Conservation (phyloP, 2,113 vertebrate genomes). For the Marcusenius ussheri region DNA sequence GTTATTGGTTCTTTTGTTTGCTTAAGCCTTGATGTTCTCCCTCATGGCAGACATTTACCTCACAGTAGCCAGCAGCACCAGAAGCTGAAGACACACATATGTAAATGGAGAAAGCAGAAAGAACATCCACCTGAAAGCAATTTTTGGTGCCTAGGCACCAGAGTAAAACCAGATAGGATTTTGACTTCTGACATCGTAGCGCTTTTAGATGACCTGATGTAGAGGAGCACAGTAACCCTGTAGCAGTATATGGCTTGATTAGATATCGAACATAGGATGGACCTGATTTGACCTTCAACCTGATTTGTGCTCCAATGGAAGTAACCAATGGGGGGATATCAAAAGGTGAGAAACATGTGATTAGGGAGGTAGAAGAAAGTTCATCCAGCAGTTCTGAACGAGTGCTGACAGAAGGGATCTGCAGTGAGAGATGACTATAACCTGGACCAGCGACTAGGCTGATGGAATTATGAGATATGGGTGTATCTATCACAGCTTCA, state of each 20-base stretch:
- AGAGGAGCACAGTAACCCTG: background rate
- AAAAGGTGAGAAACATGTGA: background rate
- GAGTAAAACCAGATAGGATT: background rate
- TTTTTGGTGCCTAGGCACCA: background rate
- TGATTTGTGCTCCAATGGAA: background rate
- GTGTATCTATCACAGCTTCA: background rate
- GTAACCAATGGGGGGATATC: background rate
- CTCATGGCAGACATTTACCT: background rate
- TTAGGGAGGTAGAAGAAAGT: background rate
- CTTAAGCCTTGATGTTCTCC: background rate
- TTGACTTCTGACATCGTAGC: background rate
- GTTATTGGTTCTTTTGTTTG: background rate
- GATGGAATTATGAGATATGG: background rate
- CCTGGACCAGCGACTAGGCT: background rate
- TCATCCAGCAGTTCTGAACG: background rate
- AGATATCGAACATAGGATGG: background rate
- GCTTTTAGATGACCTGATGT: background rate
- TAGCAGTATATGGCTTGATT: background rate
- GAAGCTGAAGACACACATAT: background rate
- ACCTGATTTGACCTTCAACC: background rate
- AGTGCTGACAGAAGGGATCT: background rate
- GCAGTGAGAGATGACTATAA: background rate
- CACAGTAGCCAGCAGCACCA: background rate
- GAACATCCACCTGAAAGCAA: background rate
- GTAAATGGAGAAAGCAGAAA: background rate